Evolutionary conservation across 2,797 vertebrate species (phyloP).

Genomic region (Paramormyrops hopkinsi): DNA sequence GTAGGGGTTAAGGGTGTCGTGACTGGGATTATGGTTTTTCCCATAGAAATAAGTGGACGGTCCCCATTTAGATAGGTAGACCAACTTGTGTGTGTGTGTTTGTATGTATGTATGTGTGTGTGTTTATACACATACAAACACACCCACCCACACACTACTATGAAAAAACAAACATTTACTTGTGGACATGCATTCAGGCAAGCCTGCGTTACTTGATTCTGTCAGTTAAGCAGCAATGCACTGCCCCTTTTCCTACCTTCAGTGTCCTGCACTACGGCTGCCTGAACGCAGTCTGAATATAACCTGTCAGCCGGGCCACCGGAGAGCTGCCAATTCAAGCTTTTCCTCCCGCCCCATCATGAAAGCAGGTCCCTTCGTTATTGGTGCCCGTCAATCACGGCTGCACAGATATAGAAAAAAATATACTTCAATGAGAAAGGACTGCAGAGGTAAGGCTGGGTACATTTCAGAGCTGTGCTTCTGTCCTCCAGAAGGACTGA

Average conservation of each 20-base stretch:
- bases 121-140: neutral
- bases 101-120: too few species aligned
- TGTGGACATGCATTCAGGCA: neutral
- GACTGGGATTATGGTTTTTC: too few species aligned
- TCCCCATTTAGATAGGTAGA: too few species aligned
- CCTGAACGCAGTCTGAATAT: neutral
- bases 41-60: too few species aligned
- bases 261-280: neutral
- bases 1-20: too few species aligned
- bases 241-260: neutral
- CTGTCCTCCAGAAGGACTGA: neutral
- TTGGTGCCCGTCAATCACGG: neutral
- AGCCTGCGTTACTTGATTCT: neutral
- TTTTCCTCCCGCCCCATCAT: neutral
- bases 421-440: neutral
- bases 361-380: conserved; percentile 1
- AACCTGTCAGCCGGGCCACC: neutral
- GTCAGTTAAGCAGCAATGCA: neutral
- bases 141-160: neutral
- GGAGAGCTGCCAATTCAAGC: neutral
- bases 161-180: neutral
- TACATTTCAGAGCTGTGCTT: neutral
- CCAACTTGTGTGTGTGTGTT: too few species aligned
- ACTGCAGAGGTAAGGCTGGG: neutral
- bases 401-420: neutral